phyloP scores from a whole-genome alignment of 1,140 invertebrate species.

The Meloidogyne hapla region DNA sequence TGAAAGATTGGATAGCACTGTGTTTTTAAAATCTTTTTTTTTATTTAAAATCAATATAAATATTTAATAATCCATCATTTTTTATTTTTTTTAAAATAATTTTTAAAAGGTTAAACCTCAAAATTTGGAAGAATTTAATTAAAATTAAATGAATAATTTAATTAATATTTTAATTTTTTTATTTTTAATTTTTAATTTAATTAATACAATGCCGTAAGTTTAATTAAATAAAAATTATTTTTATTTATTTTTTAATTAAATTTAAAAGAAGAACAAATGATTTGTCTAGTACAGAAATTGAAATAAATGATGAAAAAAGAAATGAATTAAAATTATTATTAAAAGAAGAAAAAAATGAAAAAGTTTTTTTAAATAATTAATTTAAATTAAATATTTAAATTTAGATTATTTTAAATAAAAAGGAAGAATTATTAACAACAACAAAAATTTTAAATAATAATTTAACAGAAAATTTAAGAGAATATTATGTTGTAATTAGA shows the following conservation, averaged over 20 bases:
- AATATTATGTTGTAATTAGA: conserved; percentile 34
- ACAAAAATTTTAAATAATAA: neutral
- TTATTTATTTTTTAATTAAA: too few species aligned
- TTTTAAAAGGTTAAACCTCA: too few species aligned
- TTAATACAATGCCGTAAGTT: conserved; percentile 3
- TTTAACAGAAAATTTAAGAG: neutral
- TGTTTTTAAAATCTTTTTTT: too few species aligned
- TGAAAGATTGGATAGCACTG: too few species aligned
- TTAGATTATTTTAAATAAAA: neutral
- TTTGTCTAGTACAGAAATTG: neutral
- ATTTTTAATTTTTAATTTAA: neutral
- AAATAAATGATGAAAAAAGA: neutral
- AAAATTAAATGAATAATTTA: neutral
- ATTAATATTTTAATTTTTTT: neutral
- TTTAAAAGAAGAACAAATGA: neutral
- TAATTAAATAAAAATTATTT: neutral
- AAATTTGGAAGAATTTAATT: too few species aligned
- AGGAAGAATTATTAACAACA: neutral
- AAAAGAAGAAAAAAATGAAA: neutral
- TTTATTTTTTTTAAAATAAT: too few species aligned
- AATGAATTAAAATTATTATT: too few species aligned
- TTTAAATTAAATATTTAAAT: neutral
- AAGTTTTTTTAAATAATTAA: neutral
- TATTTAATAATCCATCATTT: too few species aligned
- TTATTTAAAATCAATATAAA: too few species aligned